Evolutionary conservation across 2,797 vertebrate species (phyloP).

Genomic region (Lateolabrax maculatus): DNA sequence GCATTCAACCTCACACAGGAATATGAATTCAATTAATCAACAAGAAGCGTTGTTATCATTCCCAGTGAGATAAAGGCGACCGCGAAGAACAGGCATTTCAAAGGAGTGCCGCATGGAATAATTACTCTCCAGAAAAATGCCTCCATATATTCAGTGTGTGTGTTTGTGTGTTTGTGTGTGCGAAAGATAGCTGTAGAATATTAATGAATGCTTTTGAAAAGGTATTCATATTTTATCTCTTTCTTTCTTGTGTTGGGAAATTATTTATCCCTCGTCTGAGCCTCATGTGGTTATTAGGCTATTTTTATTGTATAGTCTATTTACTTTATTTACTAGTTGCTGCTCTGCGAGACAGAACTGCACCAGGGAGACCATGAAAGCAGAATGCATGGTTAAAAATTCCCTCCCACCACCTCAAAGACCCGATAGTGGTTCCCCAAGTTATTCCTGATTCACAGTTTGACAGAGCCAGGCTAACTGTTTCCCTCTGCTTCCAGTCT

Average conservation of each 20-base stretch:
- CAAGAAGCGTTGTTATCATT: constrained; percentile 60
- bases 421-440: not conserved
- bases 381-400: not conserved
- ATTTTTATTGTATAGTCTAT: not conserved
- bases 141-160: not conserved
- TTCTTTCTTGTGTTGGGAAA: constrained; percentile 2
- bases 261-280: constrained; percentile 7
- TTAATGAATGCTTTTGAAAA: constrained; percentile 51
- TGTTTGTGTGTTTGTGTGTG: constrained; percentile 22
- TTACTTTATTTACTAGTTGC: not conserved
- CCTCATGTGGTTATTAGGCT: not conserved
- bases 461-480: not conserved
- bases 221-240: constrained; percentile 30
- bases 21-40: constrained; percentile 65
- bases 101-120: constrained; percentile 44
- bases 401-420: not conserved
- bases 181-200: constrained; percentile 53
- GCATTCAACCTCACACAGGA: constrained; percentile 16
- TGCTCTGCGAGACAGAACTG: not conserved
- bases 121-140: constrained; percentile 56
- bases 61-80: constrained; percentile 45
- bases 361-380: not conserved
- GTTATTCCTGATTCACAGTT: not conserved
- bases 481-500: not conserved
- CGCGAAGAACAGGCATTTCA: constrained; percentile 45